Evolutionary conservation across 2,888 invertebrate species (phyloP), one percentile per base, ranked within the genome.

Genomic region (Nomada lathburiana): DNA sequence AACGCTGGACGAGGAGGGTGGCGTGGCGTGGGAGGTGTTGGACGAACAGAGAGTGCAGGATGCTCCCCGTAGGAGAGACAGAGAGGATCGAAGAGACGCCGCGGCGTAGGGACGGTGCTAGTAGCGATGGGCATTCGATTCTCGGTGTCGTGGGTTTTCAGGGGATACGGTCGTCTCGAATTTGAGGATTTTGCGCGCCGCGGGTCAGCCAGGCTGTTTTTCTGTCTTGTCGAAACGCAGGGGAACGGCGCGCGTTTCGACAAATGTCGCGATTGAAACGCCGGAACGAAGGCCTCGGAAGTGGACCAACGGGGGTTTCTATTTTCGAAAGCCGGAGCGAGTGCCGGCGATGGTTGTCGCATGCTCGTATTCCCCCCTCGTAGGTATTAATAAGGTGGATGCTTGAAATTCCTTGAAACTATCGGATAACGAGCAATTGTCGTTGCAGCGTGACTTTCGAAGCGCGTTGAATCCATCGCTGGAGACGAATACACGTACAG

Each of bases 91-190:
- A 63, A 79, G 44, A 75, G 80, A 80, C 59, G 77, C 53, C 68
- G 63, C 44, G 63, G 44, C n/a, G 20, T 9, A 52, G 60, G 29
- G 69, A 79, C 55, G 69, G 62, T 59, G 70, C 64, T 70, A 68
- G 72, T 68, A 67, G 75, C 50, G 85, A 79, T 68, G 79, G 79
- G 67, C 67, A 79, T 78, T 78, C 80, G 79, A 67, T 78, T 67
- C 79, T 67, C 71, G 42, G 55, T 68, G 79, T 63, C 79, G 62
- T 71, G 71, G 79, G 65, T 79, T 80, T 72, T 79, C 67, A 44
- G 72, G 44, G 71, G 50, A 72, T 68, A 79, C 71, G 26, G 55
- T 50, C 23, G 52, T 18, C 59, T 50, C 59, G 20, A 76, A 73
- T 77, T 65, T 47, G 29, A 73, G 29, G 53, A 18, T 47, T 29